Base-by-base conservation (phyloP, 1,140 invertebrate species). In the Heliconius himera region DNA sequence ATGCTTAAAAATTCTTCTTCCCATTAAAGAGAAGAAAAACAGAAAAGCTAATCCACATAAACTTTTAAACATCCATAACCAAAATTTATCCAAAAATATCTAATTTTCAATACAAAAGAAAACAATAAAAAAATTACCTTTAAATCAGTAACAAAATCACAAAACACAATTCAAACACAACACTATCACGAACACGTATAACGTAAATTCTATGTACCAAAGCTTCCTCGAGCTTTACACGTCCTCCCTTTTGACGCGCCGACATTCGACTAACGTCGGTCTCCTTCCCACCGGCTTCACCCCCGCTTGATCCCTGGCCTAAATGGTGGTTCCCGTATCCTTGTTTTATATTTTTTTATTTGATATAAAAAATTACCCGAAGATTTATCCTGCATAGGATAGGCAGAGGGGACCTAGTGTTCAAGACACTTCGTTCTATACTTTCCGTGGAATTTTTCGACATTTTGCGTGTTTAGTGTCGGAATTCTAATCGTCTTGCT, bases 271-370 rank as follows among this genome's bases (percentile, higher is more conserved):
- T 66, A 66, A 66, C 26, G 60, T 1, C 13, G 60, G 22, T 66
- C 26, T 66, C 60, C 22, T 66, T 66, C 60, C 60, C 60, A 66
- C 60, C 26, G n/a, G 22, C 60, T n/a, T 66, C 60, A 66, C 60
- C 60, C 60, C 60, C 60, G 60, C 22, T 26, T 22, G 54, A 29
- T 66, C 60, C 60, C 22, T 29, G 60, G 22, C 11, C 60, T 66
- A 66, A 66, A 66, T 66, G 22, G 11, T 26, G 26, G 22, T 29
- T 26, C 11, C 60, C 60, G 29, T 66, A 29, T 66, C 60, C 60
- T 29, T 26, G 22, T 66, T 66, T 26, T 60, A 29, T 29, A 3
- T 29, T 29, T 29, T 26, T 29, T 29, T 29, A 29, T 29, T 29
- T 29, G 29, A 29, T 5, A 20, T 51, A 20, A 20, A 49, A 51